These are phyloP conservation scores for Neodiprion fabricii DNA, from an alignment of 1,140 invertebrate species.

Conservation along the genomic window DNA sequence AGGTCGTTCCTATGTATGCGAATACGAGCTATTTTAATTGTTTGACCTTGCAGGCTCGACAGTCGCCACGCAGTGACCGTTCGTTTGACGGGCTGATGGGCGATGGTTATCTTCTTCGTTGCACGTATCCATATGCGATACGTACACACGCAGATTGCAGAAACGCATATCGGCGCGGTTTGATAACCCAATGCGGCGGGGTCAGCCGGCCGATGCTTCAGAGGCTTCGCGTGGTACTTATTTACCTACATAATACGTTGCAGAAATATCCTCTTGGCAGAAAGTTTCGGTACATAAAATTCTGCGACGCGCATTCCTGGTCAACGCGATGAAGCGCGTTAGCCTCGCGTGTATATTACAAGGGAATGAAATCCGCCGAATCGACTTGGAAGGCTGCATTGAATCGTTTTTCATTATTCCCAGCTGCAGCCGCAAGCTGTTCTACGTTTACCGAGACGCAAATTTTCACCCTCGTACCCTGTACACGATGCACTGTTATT, in stretches of 20 bases:
- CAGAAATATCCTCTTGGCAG: background rate
- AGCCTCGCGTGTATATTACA: no score
- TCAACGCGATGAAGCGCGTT: no score
- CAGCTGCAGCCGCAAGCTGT: background rate
- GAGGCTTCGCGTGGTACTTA: no score
- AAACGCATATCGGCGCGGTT: background rate
- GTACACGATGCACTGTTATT: no score
- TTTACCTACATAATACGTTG: background rate
- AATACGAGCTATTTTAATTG: conserved; percentile 25
- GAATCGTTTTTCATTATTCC: background rate
- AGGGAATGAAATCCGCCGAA: background rate
- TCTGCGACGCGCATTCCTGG: no score
- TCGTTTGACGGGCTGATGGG: background rate
- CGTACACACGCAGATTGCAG: no score
- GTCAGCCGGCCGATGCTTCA: background rate
- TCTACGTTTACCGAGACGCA: no score
- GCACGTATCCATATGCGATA: background rate
- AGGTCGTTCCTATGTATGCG: conserved; percentile 15
- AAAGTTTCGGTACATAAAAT: no score
- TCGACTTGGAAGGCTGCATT: background rate
- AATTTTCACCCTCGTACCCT: no score
- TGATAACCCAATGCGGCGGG: background rate
- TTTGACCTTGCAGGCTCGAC: conserved; percentile 20
- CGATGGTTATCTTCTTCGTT: background rate
- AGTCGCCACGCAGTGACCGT: background rate